Base-by-base conservation (phyloP, 2,797 vertebrate genomes). In the Gila robusta region DNA sequence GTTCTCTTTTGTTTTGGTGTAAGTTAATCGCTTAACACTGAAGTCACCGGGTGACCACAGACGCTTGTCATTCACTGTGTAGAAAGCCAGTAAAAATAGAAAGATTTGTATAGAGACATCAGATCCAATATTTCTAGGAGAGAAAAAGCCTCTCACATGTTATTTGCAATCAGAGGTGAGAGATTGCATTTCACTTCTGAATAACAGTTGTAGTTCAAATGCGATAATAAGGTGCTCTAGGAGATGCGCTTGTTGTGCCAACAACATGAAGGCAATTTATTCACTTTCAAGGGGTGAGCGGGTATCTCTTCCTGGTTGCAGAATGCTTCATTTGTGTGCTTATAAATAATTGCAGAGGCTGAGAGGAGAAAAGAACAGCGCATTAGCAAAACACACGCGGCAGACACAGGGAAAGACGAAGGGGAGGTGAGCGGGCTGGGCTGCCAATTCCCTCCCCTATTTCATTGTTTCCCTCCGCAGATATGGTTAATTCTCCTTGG, bases 401-500 rank as follows among this genome's bases (percentile, higher is more conserved):
- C 74, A 87, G 67, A 83, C 47, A 12, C 47, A 8, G 66, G 66
- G 77, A 69, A 52, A 70, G 37, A 64, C 44, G 79, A 54, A 70
- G 71, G 54, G 83, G 67, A 74, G 84, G 70, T 86, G 84, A 62
- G 52, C 1, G 7, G 72, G 56, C 52, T 41, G 77, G 86, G 81
- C 69, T 47, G 80, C 81, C 85, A 89, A 79, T 84, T 86, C 88
- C 89, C 86, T 87, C 39, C 80, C 28, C 62, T 84, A 90, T 84
- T 89, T 81, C 82, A 59, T 80, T 89, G 79, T 89, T 80, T 87
- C 66, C 82, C 82, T 79, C 66, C 79, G 76, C 80, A 91, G 85
- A 87, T 89, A 89, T 77, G 41, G 74, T 72, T 89, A 86, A 86
- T 88, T 90, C 84, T 89, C 87, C 64, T 79, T 44, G 41, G 66